Evolutionary conservation across 2,888 invertebrate species (phyloP), one percentile per base, ranked within the genome.

Genomic region (Herminia tarsipennalis): DNA sequence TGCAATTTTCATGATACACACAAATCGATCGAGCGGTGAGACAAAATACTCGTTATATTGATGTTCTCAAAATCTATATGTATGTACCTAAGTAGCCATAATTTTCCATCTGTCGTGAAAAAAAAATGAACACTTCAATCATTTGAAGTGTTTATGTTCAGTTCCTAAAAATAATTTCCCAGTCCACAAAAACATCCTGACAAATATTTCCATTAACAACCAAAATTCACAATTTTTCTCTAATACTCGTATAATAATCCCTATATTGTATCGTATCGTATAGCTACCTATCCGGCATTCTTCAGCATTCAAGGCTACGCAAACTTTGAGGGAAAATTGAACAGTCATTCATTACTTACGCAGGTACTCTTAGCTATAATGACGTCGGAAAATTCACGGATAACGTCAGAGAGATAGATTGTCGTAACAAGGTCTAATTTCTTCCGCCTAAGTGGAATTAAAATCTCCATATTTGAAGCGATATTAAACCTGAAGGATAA

Each of bases 291-390:
- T 18, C 9, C 12, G 10, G 20, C 13, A 30, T 40, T 25, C 17
- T 24, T 36, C 17, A 24, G n/a, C 21, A 27, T 30, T 24, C 34
- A 34, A 41, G 41, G 34, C 21, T 28, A 21, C 24, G 18, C 28
- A 34, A 35, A 42, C 22, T 42, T 41, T 36, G 44, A 27, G 25
- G 12, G 12, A 27, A 44, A 37, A 32, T 44, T 44, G 37, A 37
- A 37, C 44, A 44, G 44, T 44, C 44, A 44, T 44, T 44, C 37
- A 38, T 44, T 44, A 44, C 38, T 37, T 38, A 36, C 25, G 43
- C 10, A 9, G 25, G 35, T 33, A 38, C 13, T 36, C 25, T 10
- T 28, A 14, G 27, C 24, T 35, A 35, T 44, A 32, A 38, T 44
- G 44, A 44, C 33, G 38, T 33, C 25, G 44, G 37, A 21, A 44